Conservation (phyloP, 2,797 vertebrate genomes). For the Trachurus trachurus region DNA sequence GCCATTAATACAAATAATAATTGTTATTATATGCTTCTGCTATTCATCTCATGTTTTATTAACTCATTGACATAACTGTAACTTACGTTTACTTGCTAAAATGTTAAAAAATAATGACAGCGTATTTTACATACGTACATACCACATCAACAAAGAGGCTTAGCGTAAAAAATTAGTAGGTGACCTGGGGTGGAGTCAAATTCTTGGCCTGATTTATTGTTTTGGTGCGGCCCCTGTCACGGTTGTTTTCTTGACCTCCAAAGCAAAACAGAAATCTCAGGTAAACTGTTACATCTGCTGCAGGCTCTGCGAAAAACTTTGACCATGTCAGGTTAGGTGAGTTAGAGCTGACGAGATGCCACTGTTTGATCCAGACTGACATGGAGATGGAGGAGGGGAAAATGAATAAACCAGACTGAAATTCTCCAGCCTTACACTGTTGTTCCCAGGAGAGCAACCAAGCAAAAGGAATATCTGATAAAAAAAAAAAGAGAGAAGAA, state of each 20-base stretch:
- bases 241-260: constrained; percentile 9
- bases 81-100: no score
- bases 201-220: background rate
- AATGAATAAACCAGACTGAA: constrained; percentile 71
- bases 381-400: constrained; percentile 47
- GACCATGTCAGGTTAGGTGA: constrained; percentile 37
- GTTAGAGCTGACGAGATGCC: constrained; percentile 44
- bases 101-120: no score
- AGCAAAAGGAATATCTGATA: constrained; percentile 85
- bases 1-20: no score
- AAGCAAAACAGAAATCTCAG: background rate
- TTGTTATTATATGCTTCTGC: no score
- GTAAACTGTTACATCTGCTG: constrained; percentile 11
- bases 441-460: constrained; percentile 64
- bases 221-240: no score
- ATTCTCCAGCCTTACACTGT: constrained; percentile 67
- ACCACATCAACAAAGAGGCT: background rate
- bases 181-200: no score
- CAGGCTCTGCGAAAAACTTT: constrained; percentile 30
- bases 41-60: background rate
- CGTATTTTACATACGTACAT: no score
- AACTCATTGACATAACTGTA: no score
- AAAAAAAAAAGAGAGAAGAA: constrained; percentile 77
- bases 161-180: no score
- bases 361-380: constrained; percentile 65